These are phyloP conservation scores for Mnemiopsis leidyi DNA, from an alignment of 37 sponge, comb jelly and placozoan genomes.

Conservation along the genomic window DNA sequence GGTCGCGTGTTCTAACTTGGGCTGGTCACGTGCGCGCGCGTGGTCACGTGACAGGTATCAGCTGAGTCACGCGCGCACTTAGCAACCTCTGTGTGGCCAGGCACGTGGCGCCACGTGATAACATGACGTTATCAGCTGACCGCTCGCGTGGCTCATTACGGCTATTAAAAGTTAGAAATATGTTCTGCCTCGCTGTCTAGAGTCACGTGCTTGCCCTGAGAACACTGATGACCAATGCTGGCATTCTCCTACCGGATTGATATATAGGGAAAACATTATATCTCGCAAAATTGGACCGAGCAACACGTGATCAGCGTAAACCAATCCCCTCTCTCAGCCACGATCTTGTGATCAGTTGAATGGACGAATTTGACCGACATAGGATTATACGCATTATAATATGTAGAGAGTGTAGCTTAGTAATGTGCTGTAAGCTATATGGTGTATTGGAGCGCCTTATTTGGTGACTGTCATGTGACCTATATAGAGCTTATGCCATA, in stretches of 20 bases:
- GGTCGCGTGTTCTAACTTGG: background rate
- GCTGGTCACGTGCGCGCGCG: slow-evolving; percentile 3
- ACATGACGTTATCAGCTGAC: background rate
- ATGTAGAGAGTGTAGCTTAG: background rate
- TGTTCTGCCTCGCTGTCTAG: background rate
- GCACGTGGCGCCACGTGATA: background rate
- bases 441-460: background rate
- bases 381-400: background rate
- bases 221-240: background rate
- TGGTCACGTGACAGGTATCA: background rate
- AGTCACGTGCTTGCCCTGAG: background rate
- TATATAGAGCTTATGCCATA: background rate
- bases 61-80: background rate
- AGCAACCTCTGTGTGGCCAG: background rate
- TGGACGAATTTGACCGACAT: slow-evolving; percentile 16
- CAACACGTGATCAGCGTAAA: background rate
- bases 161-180: slow-evolving; percentile 21
- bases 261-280: slow-evolving; percentile 48
- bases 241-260: background rate
- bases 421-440: background rate
- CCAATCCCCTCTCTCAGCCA: background rate
- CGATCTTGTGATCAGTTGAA: background rate
- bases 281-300: background rate
- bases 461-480: background rate
- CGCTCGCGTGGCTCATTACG: slow-evolving; percentile 24